These are phyloP conservation scores for Pedetes capensis DNA, from an alignment of 2,113 vertebrate species.

Conservation along the genomic window DNA sequence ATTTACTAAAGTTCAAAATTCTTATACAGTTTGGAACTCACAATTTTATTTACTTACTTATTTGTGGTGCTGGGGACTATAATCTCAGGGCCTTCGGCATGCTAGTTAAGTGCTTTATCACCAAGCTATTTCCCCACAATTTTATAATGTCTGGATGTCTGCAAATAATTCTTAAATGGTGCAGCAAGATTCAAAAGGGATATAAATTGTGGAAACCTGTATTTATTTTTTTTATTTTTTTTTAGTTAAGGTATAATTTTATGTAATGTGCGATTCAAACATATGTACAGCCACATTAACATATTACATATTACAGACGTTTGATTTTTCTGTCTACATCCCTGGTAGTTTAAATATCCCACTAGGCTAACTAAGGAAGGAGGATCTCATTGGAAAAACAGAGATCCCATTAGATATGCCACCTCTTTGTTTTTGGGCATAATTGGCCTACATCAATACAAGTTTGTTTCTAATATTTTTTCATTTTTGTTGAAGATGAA, in stretches of 20 bases:
- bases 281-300: background rate
- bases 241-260: background rate
- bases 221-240: too few relatives aligned
- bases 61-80: too few relatives aligned
- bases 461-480: background rate
- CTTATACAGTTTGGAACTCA: too few relatives aligned
- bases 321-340: background rate
- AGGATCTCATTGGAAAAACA: background rate
- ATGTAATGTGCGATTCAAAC: background rate
- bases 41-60: too few relatives aligned
- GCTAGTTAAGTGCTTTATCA: too few relatives aligned
- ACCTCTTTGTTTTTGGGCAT: background rate
- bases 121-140: too few relatives aligned
- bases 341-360: background rate
- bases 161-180: background rate
- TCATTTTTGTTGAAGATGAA: background rate
- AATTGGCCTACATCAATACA: background rate
- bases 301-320: background rate
- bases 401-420: background rate
- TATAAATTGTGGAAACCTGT: background rate
- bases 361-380: background rate
- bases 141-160: background rate
- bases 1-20: too few relatives aligned
- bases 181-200: background rate
- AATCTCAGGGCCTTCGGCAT: too few relatives aligned